phyloP scores from a whole-genome alignment of 2,113 vertebrate genomes.

The Gallinago paraguaiae region DNA sequence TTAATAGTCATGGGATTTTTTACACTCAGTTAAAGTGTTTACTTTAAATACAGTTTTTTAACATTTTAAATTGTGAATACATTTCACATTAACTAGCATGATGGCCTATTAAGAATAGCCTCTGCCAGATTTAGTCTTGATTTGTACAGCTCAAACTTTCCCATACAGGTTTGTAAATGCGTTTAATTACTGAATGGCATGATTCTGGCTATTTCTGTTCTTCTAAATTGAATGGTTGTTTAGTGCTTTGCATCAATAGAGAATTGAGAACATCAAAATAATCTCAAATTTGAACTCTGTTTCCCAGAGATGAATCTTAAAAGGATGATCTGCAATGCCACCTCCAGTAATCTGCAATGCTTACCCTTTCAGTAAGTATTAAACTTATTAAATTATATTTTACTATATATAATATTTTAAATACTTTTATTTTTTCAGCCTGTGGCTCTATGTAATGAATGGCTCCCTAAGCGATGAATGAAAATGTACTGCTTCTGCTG shows the following conservation, averaged over 20 bases:
- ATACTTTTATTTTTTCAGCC: background rate
- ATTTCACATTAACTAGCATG: background rate
- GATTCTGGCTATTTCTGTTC: background rate
- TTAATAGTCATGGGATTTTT: background rate
- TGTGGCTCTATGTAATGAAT: background rate
- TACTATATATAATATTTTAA: background rate
- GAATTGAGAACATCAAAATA: background rate
- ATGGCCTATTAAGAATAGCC: background rate
- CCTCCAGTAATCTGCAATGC: background rate
- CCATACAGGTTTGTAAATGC: background rate
- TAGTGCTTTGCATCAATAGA: background rate
- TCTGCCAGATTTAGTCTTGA: background rate
- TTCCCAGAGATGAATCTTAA: background rate
- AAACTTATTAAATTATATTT: background rate
- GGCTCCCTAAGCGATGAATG: background rate
- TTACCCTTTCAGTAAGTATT: background rate
- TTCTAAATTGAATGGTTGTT: background rate
- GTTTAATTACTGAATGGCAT: constrained; percentile 1
- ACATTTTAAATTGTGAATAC: background rate
- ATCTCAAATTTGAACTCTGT: background rate
- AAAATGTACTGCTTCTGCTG: background rate
- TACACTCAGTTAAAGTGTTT: background rate
- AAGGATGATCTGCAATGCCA: background rate
- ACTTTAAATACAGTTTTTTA: background rate
- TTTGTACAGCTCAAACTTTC: background rate